phyloP scores from a whole-genome alignment of 2,888 invertebrate species.

The Thereva nobilitata region DNA sequence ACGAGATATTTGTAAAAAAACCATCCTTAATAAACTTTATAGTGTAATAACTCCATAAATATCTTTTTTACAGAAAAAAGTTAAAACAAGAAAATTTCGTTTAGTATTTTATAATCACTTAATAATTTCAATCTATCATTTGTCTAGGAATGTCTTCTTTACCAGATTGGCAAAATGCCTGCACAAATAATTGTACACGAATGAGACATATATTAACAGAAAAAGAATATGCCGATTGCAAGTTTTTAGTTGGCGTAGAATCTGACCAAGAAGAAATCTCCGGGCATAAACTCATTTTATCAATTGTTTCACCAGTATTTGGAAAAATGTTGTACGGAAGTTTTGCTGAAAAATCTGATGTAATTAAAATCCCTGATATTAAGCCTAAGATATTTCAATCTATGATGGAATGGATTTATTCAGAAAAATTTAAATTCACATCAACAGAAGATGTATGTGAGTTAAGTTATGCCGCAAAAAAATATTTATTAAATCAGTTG shows the following conservation, averaged over 20 bases:
- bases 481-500: conserved; percentile 82
- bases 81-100: no score
- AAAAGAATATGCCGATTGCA: conserved; percentile 77
- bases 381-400: conserved; percentile 85
- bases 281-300: conserved; percentile 74
- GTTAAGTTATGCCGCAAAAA: conserved; percentile 84
- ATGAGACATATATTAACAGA: conserved; percentile 74
- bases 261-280: conserved; percentile 73
- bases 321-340: conserved; percentile 88
- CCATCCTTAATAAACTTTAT: no score
- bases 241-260: conserved; percentile 78
- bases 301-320: conserved; percentile 87
- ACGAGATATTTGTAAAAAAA: no score
- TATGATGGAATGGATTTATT: conserved; percentile 81
- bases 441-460: conserved; percentile 87
- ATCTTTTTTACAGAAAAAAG: no score
- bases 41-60: no score
- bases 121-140: no score
- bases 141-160: conserved; percentile 46
- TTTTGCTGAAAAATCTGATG: conserved; percentile 76
- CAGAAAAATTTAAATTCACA: conserved; percentile 76
- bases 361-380: conserved; percentile 80
- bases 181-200: conserved; percentile 72
- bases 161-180: conserved; percentile 77
- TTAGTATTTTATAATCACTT: no score